phyloP scores from a whole-genome alignment of 2,888 invertebrate species.

The Zonitis immaculata region DNA sequence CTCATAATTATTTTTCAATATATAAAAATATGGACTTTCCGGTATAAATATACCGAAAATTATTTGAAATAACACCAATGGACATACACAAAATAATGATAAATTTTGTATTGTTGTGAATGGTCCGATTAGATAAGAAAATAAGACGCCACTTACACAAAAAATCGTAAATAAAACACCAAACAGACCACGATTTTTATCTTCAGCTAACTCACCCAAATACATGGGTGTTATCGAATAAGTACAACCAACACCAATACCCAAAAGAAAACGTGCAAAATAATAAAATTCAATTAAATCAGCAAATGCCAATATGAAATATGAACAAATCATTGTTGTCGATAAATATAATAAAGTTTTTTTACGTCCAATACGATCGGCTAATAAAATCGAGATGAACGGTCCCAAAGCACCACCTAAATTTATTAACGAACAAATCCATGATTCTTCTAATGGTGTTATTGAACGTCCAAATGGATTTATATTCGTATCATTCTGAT shows the following conservation, averaged over 20 bases:
- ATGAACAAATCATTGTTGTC: constrained; percentile 58
- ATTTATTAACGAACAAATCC: constrained; percentile 29
- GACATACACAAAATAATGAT: neutral
- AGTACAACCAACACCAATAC: constrained; percentile 61
- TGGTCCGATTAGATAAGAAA: neutral
- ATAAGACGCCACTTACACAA: neutral
- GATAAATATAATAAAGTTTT: constrained; percentile 59
- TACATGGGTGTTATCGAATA: constrained; percentile 78
- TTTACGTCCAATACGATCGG: constrained; percentile 56
- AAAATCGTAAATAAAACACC: neutral
- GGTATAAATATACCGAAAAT: constrained; percentile 4
- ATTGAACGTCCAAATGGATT: constrained; percentile 28
- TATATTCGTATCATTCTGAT: constrained; percentile 9
- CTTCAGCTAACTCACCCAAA: constrained; percentile 78
- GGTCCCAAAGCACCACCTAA: constrained; percentile 33
- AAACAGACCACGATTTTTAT: constrained; percentile 62
- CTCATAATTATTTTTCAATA: neutral
- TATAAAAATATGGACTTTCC: constrained; percentile 6
- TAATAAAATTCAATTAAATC: constrained; percentile 39
- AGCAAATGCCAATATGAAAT: constrained; percentile 25
- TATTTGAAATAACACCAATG: neutral
- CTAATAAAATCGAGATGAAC: constrained; percentile 23
- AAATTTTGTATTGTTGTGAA: neutral
- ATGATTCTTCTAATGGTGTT: constrained; percentile 28
- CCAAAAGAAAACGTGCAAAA: constrained; percentile 57